Evolutionary conservation across 2,797 vertebrate genomes (phyloP).

Genomic region (Scarus forsteni): DNA sequence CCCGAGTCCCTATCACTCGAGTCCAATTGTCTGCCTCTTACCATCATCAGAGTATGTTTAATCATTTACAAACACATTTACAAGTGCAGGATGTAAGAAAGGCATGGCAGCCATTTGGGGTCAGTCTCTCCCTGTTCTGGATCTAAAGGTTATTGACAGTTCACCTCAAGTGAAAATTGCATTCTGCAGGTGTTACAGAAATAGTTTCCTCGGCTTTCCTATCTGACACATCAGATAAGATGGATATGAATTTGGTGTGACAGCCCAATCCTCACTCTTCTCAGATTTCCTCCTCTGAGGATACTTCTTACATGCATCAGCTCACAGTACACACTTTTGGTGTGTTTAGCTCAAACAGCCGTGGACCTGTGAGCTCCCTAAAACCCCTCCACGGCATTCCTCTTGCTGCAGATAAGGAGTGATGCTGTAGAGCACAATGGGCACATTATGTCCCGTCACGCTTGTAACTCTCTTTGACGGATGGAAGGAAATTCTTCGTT

Average conservation of each 20-base stretch:
- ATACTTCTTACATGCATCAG: background rate
- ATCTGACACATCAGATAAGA: background rate
- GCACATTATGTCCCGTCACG: constrained; percentile 54
- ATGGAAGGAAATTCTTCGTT: constrained; percentile 58
- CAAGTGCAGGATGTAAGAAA: too few relatives aligned
- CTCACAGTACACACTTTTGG: background rate
- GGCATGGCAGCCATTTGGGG: background rate
- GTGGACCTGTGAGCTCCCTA: constrained; percentile 13
- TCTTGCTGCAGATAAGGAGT: constrained; percentile 39
- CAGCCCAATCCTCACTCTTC: background rate
- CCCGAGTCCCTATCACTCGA: too few relatives aligned
- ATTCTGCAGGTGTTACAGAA: background rate
- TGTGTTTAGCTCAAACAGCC: constrained; percentile 16
- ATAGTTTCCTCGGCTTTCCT: background rate
- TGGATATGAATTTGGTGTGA: background rate
- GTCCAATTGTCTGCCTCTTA: too few relatives aligned
- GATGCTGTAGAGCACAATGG: constrained; percentile 51
- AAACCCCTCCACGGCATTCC: constrained; percentile 16
- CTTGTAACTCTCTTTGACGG: constrained; percentile 57
- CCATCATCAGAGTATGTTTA: too few relatives aligned
- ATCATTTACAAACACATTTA: background rate
- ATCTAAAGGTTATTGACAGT: background rate
- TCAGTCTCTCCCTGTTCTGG: background rate
- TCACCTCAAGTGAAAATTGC: background rate
- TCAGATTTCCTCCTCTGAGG: background rate